Evolutionary conservation across 2,888 invertebrate genomes (phyloP).

Genomic region (Eilema griseolum): DNA sequence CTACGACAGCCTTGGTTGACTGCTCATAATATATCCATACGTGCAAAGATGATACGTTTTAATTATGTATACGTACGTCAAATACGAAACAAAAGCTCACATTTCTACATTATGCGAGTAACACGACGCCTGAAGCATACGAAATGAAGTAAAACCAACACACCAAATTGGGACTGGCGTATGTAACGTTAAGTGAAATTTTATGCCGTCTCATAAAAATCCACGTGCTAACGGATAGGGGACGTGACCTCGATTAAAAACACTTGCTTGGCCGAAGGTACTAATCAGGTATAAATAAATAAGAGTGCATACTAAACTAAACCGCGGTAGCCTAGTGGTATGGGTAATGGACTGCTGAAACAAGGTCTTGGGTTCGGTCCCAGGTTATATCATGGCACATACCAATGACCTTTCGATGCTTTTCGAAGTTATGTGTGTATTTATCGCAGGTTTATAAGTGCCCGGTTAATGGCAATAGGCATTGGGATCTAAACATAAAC

Average conservation of each 20-base stretch:
- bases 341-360: too few relatives aligned
- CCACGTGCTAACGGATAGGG: slow-evolving; percentile 56
- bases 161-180: slow-evolving; percentile 66
- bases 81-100: slow-evolving; percentile 67
- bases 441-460: too few relatives aligned
- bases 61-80: slow-evolving; percentile 57
- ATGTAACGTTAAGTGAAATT: slow-evolving; percentile 76
- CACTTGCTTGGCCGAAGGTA: slow-evolving; percentile 24
- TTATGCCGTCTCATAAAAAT: slow-evolving; percentile 76
- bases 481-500: too few relatives aligned
- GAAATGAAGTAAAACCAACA: slow-evolving; percentile 70
- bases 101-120: slow-evolving; percentile 61
- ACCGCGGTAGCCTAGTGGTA: too few relatives aligned
- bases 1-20: neutral
- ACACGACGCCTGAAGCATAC: slow-evolving; percentile 65
- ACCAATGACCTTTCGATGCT: too few relatives aligned
- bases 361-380: too few relatives aligned
- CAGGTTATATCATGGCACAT: too few relatives aligned
- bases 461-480: too few relatives aligned
- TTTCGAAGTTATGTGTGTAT: too few relatives aligned
- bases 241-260: slow-evolving; percentile 41
- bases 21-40: slow-evolving; percentile 13
- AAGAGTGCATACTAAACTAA: neutral
- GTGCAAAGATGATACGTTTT: slow-evolving; percentile 43
- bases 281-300: slow-evolving; percentile 26